These are phyloP conservation scores for Quadroppia sp. DNA, from an alignment of 2,888 invertebrate species.

Conservation along the genomic window DNA sequence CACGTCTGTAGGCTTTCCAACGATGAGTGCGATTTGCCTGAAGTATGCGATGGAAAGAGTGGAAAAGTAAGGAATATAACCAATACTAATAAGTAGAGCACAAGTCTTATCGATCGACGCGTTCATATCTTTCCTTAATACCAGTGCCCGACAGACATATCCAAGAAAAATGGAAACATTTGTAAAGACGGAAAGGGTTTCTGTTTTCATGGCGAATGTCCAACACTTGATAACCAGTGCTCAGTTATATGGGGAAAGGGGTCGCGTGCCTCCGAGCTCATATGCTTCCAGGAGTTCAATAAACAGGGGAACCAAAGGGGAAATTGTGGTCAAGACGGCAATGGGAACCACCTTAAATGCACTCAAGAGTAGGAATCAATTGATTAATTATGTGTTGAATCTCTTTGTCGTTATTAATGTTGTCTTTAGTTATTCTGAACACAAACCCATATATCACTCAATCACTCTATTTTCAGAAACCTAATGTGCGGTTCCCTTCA, in stretches of 20 bases:
- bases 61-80: conserved; percentile 59
- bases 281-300: conserved; percentile 90
- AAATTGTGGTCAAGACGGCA: conserved; percentile 80
- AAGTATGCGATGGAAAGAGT: conserved; percentile 80
- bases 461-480: conserved; percentile 61
- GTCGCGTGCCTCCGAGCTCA: conserved; percentile 54
- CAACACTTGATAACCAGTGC: conserved; percentile 81
- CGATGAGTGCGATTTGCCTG: conserved; percentile 94
- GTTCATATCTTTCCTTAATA: conserved; percentile 6
- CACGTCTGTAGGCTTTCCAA: conserved; percentile 76
- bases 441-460: background rate
- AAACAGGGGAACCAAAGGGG: conserved; percentile 91
- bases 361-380: conserved; percentile 66
- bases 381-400: background rate
- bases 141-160: conserved; percentile 81
- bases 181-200: conserved; percentile 71
- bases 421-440: conserved; percentile 11
- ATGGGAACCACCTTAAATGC: conserved; percentile 77
- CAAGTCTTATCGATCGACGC: conserved; percentile 15
- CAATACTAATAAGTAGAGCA: background rate
- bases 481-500: conserved; percentile 90
- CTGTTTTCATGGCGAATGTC: conserved; percentile 89
- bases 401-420: background rate
- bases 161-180: conserved; percentile 85
- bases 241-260: conserved; percentile 82